A percentile compares a stretch with the other conserved stretches of the same genome.
These are phyloP conservation scores for Spondyliosoma cantharus DNA, from an alignment of 2,797 vertebrate species.

Conservation along the genomic window DNA sequence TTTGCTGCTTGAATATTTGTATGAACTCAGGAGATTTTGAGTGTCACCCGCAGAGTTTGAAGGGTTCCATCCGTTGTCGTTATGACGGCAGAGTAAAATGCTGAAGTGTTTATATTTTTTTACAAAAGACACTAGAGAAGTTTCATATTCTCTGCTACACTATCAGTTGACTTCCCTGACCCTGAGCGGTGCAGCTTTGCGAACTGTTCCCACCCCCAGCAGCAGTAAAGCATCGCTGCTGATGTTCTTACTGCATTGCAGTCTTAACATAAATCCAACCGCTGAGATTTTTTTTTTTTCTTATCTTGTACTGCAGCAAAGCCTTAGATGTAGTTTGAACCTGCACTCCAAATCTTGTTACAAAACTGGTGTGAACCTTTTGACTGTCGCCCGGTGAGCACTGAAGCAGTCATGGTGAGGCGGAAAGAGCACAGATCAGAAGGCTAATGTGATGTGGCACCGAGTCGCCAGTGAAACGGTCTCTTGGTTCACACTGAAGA, in stretches of 20 bases:
- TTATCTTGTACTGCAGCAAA: constrained; percentile 52
- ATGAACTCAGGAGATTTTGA: not conserved
- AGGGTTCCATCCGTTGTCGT: not conserved
- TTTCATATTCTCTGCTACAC: not conserved
- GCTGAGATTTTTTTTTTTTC: not conserved
- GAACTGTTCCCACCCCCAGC: constrained; percentile 19
- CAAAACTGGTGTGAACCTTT: constrained; percentile 49
- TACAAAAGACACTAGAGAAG: not conserved
- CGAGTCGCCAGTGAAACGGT: not conserved
- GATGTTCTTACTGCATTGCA: constrained; percentile 73
- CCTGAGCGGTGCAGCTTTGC: constrained; percentile 10
- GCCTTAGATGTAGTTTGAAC: constrained; percentile 42
- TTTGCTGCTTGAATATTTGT: not conserved
- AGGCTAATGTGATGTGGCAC: constrained; percentile 18
- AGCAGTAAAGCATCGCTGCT: constrained; percentile 42
- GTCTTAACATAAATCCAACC: constrained; percentile 50
- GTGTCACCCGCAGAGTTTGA: not conserved
- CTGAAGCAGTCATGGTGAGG: constrained; percentile 23
- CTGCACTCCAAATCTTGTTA: constrained; percentile 49
- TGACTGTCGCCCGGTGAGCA: constrained; percentile 26
- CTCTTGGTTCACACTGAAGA: not conserved
- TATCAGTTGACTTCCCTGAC: not conserved
- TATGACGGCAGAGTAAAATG: not conserved
- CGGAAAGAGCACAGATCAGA: constrained; percentile 50
- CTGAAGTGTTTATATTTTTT: not conserved